A percentile compares a stretch with the other conserved stretches of the same genome.
Evolutionary conservation across 1,140 invertebrate species (phyloP).

Genomic region (Drosophila burlai): DNA sequence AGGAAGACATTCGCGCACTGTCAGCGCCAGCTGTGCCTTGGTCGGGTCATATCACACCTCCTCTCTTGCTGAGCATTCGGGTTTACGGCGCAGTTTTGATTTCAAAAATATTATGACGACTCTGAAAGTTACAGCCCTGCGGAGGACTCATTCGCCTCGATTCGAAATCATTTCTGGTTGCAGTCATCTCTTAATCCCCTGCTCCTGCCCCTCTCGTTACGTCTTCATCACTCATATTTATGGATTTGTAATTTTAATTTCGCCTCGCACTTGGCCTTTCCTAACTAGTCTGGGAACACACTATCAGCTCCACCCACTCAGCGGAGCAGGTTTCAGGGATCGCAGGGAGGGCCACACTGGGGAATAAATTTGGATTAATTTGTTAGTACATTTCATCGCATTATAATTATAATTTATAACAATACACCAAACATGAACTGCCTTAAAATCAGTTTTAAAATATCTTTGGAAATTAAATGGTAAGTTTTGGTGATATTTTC

Average conservation of each 20-base stretch:
- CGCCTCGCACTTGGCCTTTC: conserved; percentile 37
- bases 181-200: not conserved
- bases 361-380: not conserved
- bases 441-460: not conserved
- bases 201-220: conserved; percentile 48
- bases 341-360: not conserved
- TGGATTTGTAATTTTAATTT: conserved; percentile 74
- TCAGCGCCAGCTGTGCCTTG: conserved; percentile 64
- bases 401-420: not conserved
- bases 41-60: conserved; percentile 15
- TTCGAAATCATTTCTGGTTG: conserved; percentile 52
- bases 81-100: conserved; percentile 72
- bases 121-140: conserved; percentile 62
- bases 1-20: conserved; percentile 45
- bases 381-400: not conserved
- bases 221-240: conserved; percentile 75
- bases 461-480: not conserved
- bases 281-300: conserved; percentile 42
- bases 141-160: conserved; percentile 52
- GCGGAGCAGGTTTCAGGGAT: conserved; percentile 24
- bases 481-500: not conserved
- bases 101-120: conserved; percentile 75
- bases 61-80: conserved; percentile 53
- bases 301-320: conserved; percentile 35
- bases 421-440: not conserved